A percentile compares a stretch with the other conserved stretches of the same genome.
phyloP scores from a whole-genome alignment of 2,888 invertebrate genomes.

The Sesia apiformis region DNA sequence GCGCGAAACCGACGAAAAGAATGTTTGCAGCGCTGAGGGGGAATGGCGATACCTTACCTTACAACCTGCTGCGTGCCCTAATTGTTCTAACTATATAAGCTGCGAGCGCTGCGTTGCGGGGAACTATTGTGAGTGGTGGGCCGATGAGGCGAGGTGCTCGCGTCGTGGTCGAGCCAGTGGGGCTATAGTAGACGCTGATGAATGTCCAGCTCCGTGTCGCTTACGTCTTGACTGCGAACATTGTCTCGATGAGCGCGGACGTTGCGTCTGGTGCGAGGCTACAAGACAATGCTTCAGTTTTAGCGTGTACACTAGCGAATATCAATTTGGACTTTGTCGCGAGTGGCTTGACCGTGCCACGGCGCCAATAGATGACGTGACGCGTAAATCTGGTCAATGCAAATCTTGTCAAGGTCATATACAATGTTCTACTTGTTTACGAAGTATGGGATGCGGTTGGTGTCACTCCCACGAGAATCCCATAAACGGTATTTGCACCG shows the following conservation, averaged over 20 bases:
- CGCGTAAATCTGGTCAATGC: slow-evolving; percentile 78
- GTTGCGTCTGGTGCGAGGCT: slow-evolving; percentile 97
- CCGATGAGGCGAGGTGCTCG: slow-evolving; percentile 89
- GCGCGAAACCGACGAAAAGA: slow-evolving; percentile 79
- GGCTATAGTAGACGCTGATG: slow-evolving; percentile 75
- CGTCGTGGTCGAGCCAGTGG: slow-evolving; percentile 83
- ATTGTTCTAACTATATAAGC: slow-evolving; percentile 91
- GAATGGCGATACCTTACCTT: slow-evolving; percentile 88
- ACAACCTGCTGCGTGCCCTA: slow-evolving; percentile 87
- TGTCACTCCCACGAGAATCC: slow-evolving; percentile 92
- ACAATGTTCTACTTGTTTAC: slow-evolving; percentile 86
- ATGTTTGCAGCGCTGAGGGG: slow-evolving; percentile 69
- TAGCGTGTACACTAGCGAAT: slow-evolving; percentile 95
- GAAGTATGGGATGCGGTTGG: slow-evolving; percentile 94
- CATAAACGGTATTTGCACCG: slow-evolving; percentile 88
- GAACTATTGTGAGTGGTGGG: slow-evolving; percentile 92
- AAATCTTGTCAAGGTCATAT: slow-evolving; percentile 84
- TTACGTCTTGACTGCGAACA: slow-evolving; percentile 83
- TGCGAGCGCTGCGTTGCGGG: slow-evolving; percentile 90
- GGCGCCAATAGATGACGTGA: slow-evolving; percentile 46
- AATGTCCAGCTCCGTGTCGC: slow-evolving; percentile 89
- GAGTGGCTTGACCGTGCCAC: slow-evolving; percentile 93
- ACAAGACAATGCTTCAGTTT: slow-evolving; percentile 94
- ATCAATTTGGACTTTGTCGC: slow-evolving; percentile 93
- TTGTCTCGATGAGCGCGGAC: slow-evolving; percentile 88